phyloP scores from a whole-genome alignment of 2,797 vertebrate species.

The Macrochelys suwanniensis region DNA sequence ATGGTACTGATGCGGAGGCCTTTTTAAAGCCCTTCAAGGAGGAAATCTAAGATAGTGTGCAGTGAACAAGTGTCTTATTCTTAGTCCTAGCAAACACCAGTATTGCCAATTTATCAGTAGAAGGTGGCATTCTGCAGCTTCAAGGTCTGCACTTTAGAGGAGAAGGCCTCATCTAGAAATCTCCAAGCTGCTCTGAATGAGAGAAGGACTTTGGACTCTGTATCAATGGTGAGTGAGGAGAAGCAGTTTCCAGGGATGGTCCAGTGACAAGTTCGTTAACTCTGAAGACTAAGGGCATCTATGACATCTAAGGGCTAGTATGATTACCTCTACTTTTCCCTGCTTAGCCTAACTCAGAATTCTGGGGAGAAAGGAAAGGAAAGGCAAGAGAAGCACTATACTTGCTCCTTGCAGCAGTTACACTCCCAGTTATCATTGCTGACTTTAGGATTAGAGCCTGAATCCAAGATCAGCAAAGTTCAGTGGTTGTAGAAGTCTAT shows the following conservation, averaged over 20 bases:
- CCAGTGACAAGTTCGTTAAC: neutral
- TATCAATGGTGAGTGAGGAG: neutral
- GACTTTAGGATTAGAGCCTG: neutral
- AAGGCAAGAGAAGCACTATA: neutral
- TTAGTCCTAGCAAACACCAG: neutral
- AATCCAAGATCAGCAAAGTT: neutral
- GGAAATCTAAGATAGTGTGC: neutral
- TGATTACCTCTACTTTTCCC: neutral
- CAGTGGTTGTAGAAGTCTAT: fast-evolving
- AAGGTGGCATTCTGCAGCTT: neutral
- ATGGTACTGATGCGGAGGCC: neutral
- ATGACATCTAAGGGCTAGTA: neutral
- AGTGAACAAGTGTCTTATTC: neutral
- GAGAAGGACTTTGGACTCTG: neutral
- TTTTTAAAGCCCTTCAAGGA: neutral
- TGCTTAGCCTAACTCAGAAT: neutral
- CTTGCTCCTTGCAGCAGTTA: neutral
- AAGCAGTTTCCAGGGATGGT: neutral
- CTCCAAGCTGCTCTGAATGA: neutral
- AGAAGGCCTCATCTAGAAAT: neutral
- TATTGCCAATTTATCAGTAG: neutral
- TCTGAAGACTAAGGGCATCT: neutral
- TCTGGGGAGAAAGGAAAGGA: neutral
- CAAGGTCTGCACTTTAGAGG: neutral
- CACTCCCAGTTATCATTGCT: fast-evolving